Evolutionary conservation across 1,140 invertebrate species (phyloP), one percentile per base, ranked within the genome.

Genomic region (Drosophila pallidifrons): DNA sequence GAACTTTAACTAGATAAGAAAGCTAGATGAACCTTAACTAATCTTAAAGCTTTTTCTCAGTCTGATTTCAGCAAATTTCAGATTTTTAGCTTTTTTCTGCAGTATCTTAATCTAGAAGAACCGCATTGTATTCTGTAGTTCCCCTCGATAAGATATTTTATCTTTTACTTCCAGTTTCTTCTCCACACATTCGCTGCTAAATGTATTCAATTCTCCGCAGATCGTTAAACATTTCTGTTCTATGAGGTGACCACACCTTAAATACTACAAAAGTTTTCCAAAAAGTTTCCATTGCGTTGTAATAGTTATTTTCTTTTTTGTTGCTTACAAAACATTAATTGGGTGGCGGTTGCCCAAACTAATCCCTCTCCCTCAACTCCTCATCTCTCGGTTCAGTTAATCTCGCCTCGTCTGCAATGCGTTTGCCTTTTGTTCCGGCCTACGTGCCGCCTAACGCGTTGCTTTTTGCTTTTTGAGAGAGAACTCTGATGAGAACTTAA

Each of bases 371-470:
- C 61, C 10, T 38, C 61, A 64, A 75, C 68, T 52, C 67, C 70
- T 8, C 54, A 25, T 66, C 61, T 25, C 20, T 25, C 20, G 20
- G 3, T 25, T 25, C 3, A 25, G 20, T 25, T 25, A 3, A 25
- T 25, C 20, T 38, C 8, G 5, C 35, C 35, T 8, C 35, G 35
- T 10, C 35, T 38, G 35, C 35, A 10, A 38, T 38, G 35, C 41
- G 32, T 7, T 47, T 70, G 20, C 60, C 30, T 6, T 28, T 63
- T 59, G 20, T 57, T 77, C 43, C 78, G 81, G 83, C 59, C 83
- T 87, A 87, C 83, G 83, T 87, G 83, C 66, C 77, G 52, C 46
- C 46, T 10, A 55, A 83, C 83, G 83, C 83, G 82, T 87, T 80
- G 54, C 76, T 61, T 57, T 63, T 11, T 5, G 11, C n/a, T 13